phyloP scores from a whole-genome alignment of 2,888 invertebrate genomes.

The Itoplectis maculator region DNA sequence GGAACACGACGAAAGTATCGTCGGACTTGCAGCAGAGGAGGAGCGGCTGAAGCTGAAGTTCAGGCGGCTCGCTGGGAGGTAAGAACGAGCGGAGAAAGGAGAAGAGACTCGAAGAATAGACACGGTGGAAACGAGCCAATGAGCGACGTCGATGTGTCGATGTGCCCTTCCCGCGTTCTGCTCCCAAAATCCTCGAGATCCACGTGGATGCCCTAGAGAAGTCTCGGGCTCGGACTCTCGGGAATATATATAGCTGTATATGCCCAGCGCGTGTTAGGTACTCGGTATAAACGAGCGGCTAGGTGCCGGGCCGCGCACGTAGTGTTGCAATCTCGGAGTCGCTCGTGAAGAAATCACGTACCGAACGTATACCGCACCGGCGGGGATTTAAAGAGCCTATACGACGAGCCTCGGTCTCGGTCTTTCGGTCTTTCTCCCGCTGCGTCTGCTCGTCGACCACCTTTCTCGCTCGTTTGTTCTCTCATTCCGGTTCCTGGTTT shows the following conservation, averaged over 20 bases:
- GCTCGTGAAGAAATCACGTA: conserved; percentile 59
- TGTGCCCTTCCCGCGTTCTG: conserved; percentile 34
- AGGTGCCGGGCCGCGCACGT: conserved; percentile 35
- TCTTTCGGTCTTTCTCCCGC: conserved; percentile 38
- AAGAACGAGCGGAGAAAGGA: conserved; percentile 24
- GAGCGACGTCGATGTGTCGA: background rate
- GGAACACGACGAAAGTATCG: conserved; percentile 27
- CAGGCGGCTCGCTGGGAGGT: conserved; percentile 18
- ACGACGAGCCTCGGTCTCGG: conserved; percentile 16
- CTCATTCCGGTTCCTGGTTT: background rate
- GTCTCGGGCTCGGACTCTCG: conserved; percentile 17
- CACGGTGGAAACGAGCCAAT: conserved; percentile 33
- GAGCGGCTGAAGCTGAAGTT: conserved; percentile 41
- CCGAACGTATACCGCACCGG: conserved; percentile 26
- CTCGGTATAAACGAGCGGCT: background rate
- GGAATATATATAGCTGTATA: background rate
- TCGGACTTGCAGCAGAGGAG: conserved; percentile 2
- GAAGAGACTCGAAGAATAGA: conserved; percentile 22
- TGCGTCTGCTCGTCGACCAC: background rate
- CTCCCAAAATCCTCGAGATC: conserved; percentile 56
- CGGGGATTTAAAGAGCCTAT: conserved; percentile 39
- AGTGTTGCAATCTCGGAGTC: conserved; percentile 58
- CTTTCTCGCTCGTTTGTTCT: background rate
- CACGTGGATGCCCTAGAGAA: conserved; percentile 68
- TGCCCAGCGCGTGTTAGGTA: background rate